Evolutionary conservation across 2,113 vertebrate genomes (phyloP), one percentile per base, ranked within the genome.

Genomic region (Lophochroa leadbeateri): DNA sequence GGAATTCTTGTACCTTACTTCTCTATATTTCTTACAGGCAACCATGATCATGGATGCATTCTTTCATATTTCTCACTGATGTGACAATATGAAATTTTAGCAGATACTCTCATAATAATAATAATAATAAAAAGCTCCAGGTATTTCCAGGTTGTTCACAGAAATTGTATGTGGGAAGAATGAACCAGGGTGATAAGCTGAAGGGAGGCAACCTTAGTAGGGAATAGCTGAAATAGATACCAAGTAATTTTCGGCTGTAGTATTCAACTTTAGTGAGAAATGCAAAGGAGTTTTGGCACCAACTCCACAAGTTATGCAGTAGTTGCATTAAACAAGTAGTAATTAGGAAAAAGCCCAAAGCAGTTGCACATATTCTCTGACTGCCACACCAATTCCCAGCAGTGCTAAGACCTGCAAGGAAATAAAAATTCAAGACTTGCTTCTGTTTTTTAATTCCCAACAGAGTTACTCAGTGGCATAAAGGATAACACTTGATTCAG

Each of bases 321-420:
- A 55, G 35, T 35, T 77, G 53, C 39, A 58, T 75, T 86, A 93
- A 94, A 86, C 35, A 91, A 78, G 50, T 11, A 79, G 44, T 28
- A 53, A 87, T 71, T 79, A 80, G 49, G 39, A 50, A 61, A 90
- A 95, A 82, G 52, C n/a, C 78, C 65, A 50, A 33, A 86, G 43
- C 49, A 39, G 3, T 24, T 74, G 24, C 3, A 63, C 33, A 97
- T 98, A 98, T 77, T 99, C 98, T 95, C 98, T 98, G 24, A 97
- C 97, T 63, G 98, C 98, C 69, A 98, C 98, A 8, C 98, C 98
- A 52, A 98, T 98, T 89, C 98, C 98, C 46, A 98, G 75, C 4
- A 97, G 97, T 71, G 96, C 97, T 96, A 98, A 97, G 29, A 98
- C 98, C 98, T 99, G 82, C 67, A 95, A 97, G 37, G 94, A 76